These are phyloP conservation scores for Basileuterus tristriatus DNA, from an alignment of 2,797 vertebrate genomes.

Conservation along the genomic window DNA sequence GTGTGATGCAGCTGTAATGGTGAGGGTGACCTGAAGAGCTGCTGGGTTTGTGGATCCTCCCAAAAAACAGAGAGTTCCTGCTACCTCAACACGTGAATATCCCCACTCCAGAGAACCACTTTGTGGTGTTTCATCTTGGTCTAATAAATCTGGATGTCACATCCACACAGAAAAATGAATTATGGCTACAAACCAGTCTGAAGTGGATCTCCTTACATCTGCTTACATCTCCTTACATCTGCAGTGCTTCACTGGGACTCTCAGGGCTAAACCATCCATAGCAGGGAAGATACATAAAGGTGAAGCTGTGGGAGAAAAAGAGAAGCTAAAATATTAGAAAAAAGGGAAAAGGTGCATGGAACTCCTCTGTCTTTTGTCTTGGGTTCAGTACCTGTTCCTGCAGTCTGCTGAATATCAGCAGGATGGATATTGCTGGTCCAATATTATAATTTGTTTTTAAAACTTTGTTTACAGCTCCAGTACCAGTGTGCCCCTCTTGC, in stretches of 20 bases:
- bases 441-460: not conserved
- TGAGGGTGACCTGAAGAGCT: not conserved
- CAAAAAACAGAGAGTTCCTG: not conserved
- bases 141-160: conserved; percentile 38
- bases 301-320: not conserved
- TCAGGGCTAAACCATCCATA: not conserved
- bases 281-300: not conserved
- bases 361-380: not conserved
- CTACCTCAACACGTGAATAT: not conserved
- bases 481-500: not conserved
- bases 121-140: conserved; percentile 3
- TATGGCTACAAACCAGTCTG: not conserved
- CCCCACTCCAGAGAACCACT: not conserved
- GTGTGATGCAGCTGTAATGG: not conserved
- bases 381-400: not conserved
- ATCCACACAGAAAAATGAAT: not conserved
- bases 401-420: not conserved
- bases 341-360: not conserved
- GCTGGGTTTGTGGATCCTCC: not conserved
- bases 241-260: not conserved
- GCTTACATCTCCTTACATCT: not conserved
- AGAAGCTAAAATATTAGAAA: not conserved
- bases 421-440: not conserved
- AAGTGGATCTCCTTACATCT: not conserved
- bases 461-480: not conserved